Evolutionary conservation across 2,113 vertebrate species (phyloP).

Genomic region (Pimephales promelas): DNA sequence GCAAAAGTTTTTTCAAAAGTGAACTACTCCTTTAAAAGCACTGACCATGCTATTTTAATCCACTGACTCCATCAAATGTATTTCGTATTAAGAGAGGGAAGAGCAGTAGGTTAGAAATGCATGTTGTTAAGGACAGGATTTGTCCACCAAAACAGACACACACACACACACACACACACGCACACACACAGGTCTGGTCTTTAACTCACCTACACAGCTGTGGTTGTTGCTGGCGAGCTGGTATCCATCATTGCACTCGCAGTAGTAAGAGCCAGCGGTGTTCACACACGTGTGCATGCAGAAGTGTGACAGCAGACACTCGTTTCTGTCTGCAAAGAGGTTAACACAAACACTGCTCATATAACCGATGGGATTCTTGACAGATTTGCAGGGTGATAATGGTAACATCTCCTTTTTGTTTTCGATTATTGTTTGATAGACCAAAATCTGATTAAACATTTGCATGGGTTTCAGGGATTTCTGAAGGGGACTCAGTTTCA

Average conservation of each 20-base stretch:
- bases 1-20: too few species aligned
- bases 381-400: background rate
- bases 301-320: slow-evolving; percentile 84
- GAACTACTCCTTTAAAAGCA: too few species aligned
- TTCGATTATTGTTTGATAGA: background rate
- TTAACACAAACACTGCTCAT: slow-evolving; percentile 36
- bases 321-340: slow-evolving; percentile 83
- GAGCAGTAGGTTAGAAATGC: background rate
- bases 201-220: slow-evolving; percentile 90
- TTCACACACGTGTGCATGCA: slow-evolving; percentile 95
- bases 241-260: slow-evolving; percentile 91
- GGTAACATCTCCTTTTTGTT: background rate
- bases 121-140: background rate
- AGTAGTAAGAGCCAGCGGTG: slow-evolving; percentile 90
- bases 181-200: background rate
- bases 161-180: too few species aligned
- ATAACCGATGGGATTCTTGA: background rate
- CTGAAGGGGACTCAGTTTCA: background rate
- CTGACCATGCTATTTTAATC: background rate
- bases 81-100: background rate
- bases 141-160: background rate
- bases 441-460: background rate
- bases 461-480: background rate
- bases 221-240: slow-evolving; percentile 92
- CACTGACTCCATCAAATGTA: background rate